Conservation (phyloP, 2,797 vertebrate species). For the Coendou prehensilis region DNA sequence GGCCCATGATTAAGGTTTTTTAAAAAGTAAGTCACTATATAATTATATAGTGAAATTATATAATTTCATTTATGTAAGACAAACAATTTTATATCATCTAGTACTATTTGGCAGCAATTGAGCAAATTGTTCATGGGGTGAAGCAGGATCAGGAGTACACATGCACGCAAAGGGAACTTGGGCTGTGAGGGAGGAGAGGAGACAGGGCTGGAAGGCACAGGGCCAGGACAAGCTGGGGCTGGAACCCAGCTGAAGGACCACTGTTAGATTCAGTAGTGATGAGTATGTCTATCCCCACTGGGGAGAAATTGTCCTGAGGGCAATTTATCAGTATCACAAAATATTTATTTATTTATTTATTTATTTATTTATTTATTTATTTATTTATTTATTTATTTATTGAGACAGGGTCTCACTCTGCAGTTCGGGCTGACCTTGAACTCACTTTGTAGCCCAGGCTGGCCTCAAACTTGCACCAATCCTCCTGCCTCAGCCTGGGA, state of each 20-base stretch:
- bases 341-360: not conserved
- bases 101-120: slow-evolving; percentile 37
- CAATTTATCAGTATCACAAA: not conserved
- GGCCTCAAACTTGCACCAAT: not conserved
- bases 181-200: not conserved
- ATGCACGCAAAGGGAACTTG: not conserved
- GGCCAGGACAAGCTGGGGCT: not conserved
- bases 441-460: not conserved
- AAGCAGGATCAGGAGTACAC: not conserved
- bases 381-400: not conserved
- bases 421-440: not conserved
- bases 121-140: not conserved
- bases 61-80: slow-evolving; percentile 4
- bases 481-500: not conserved
- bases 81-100: not conserved
- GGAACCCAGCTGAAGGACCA: not conserved
- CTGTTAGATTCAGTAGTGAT: not conserved
- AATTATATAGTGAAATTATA: not conserved
- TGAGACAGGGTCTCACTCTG: not conserved
- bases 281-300: not conserved
- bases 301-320: not conserved
- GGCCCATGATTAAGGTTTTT: not conserved
- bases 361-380: not conserved
- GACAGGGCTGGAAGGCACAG: not conserved
- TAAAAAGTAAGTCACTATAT: not conserved